Conservation (phyloP, 2,888 invertebrate species). For the Aspidiotus destructor region DNA sequence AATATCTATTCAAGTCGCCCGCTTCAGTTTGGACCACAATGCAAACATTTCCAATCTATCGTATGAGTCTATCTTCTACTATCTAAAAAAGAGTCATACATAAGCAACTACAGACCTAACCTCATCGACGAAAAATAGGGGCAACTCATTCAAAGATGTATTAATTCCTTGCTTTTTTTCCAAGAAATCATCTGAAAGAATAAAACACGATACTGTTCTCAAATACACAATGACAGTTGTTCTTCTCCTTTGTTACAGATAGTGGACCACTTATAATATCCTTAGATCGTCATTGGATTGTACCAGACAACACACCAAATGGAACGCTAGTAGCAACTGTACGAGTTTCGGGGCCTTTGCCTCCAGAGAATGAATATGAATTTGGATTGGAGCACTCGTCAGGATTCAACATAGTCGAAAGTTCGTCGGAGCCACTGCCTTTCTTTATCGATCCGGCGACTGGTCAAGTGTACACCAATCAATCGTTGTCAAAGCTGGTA, state of each 20-base stretch:
- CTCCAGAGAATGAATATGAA: slow-evolving; percentile 51
- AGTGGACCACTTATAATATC: not conserved
- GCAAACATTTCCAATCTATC: too few relatives aligned
- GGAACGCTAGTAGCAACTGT: not conserved
- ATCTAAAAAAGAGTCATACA: too few relatives aligned
- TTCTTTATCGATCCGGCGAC: slow-evolving; percentile 65
- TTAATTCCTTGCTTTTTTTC: too few relatives aligned
- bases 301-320: not conserved
- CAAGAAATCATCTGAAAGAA: too few relatives aligned
- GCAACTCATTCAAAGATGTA: too few relatives aligned
- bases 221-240: not conserved
- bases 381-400: slow-evolving; percentile 58
- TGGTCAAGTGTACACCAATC: slow-evolving; percentile 69
- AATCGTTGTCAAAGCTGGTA: slow-evolving; percentile 53
- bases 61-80: too few relatives aligned
- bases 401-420: slow-evolving; percentile 39
- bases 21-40: too few relatives aligned
- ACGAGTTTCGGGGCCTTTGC: not conserved
- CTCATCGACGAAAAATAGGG: too few relatives aligned
- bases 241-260: not conserved
- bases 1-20: too few relatives aligned
- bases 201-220: too few relatives aligned
- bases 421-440: slow-evolving; percentile 50
- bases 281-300: not conserved
- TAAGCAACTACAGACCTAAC: too few relatives aligned